Percentiles rank a stretch among this genome's conserved stretches.
These are phyloP conservation scores for Microtus montanus DNA, from an alignment of 2,113 vertebrate species.

Conservation along the genomic window DNA sequence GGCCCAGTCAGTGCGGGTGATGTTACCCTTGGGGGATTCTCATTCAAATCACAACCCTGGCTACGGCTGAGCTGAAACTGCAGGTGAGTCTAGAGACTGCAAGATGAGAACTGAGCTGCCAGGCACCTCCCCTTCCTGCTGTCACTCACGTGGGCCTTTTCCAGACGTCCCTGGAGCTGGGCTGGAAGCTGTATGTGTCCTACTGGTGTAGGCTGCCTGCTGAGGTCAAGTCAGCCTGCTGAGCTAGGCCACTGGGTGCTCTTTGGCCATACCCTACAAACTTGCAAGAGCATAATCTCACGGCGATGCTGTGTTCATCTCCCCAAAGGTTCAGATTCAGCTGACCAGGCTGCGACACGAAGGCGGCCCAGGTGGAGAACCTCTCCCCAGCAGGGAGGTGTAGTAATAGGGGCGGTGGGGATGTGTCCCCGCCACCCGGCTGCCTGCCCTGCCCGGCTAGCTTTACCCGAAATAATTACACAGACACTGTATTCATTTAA, in stretches of 20 bases:
- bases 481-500: too few species aligned
- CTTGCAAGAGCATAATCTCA: background rate
- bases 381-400: background rate
- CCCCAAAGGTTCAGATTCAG: too few species aligned
- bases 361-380: background rate
- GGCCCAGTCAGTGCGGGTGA: background rate
- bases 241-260: background rate
- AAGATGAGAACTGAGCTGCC: background rate
- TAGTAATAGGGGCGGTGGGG: too few species aligned
- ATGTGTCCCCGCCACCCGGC: too few species aligned
- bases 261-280: background rate
- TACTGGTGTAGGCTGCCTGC: background rate
- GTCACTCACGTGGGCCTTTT: fast-evolving
- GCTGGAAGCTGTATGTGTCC: background rate
- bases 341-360: background rate
- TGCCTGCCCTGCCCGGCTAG: too few species aligned
- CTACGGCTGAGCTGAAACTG: too few species aligned
- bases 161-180: too few species aligned
- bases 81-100: background rate
- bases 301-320: background rate
- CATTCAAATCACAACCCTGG: background rate
- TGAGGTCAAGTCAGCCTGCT: background rate
- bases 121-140: fast-evolving
- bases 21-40: background rate
- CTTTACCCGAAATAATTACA: too few species aligned